Percentiles rank a stretch among this genome's conserved stretches.
Evolutionary conservation across 1,140 invertebrate genomes (phyloP).

Genomic region (Oedothorax gibbosus): DNA sequence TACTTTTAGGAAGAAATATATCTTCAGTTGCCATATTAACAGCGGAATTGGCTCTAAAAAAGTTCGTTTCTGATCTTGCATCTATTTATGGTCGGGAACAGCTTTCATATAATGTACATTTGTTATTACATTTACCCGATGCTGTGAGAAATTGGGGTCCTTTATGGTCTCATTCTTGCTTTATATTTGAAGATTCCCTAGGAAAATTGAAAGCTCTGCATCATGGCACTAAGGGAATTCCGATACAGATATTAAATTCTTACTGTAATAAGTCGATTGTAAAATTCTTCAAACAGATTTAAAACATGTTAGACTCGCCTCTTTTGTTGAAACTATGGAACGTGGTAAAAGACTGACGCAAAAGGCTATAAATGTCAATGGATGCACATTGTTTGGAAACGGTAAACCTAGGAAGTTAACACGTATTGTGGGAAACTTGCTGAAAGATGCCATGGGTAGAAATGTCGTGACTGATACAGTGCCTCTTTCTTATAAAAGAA

Average conservation of each 20-base stretch:
- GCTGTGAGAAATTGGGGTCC: not conserved
- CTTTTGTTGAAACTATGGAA: not conserved
- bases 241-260: not conserved
- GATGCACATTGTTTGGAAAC: not conserved
- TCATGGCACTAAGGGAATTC: not conserved
- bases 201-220: constrained; percentile 1
- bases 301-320: not conserved
- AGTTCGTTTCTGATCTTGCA: not conserved
- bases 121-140: not conserved
- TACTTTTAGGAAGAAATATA: not conserved
- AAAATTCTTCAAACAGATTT: not conserved
- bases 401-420: not conserved
- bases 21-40: not conserved
- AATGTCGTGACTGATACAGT: no score
- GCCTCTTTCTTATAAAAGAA: no score
- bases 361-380: not conserved
- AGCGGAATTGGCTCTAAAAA: not conserved
- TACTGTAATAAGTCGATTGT: not conserved
- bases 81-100: not conserved
- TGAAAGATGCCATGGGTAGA: not conserved
- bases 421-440: not conserved
- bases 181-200: not conserved
- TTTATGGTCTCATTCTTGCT: not conserved
- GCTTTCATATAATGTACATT: not conserved
- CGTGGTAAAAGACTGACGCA: not conserved